phyloP scores from a whole-genome alignment of 1,140 invertebrate genomes.

The Copidosoma floridanum region DNA sequence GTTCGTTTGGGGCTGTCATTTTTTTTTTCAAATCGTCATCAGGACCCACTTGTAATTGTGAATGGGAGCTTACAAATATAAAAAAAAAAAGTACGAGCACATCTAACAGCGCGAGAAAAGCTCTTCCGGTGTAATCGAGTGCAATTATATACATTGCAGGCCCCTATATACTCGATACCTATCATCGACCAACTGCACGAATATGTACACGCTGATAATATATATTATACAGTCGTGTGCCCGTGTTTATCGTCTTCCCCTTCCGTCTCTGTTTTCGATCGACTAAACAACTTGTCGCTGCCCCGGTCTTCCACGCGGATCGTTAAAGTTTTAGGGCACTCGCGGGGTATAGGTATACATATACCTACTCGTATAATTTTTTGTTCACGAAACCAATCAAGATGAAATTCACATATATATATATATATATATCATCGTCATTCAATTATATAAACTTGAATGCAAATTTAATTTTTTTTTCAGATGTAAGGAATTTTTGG shows the following conservation, averaged over 20 bases:
- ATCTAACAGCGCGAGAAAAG: background rate
- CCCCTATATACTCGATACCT: too few species aligned
- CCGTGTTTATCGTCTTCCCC: background rate
- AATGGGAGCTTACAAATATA: too few species aligned
- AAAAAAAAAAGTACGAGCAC: too few species aligned
- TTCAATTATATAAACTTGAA: background rate
- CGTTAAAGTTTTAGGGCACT: too few species aligned
- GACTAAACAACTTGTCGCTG: background rate
- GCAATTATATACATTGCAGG: background rate
- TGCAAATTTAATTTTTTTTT: constrained; percentile 20
- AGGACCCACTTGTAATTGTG: too few species aligned
- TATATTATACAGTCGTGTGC: background rate
- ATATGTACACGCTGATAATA: too few species aligned
- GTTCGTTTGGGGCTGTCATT: too few species aligned
- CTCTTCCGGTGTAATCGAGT: background rate
- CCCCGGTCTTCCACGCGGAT: background rate
- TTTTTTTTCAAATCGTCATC: too few species aligned
- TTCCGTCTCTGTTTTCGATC: constrained; percentile 1
- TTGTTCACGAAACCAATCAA: background rate
- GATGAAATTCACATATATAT: background rate
- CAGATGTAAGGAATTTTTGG: constrained; percentile 40
- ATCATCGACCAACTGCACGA: too few species aligned
- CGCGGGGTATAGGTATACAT: too few species aligned
- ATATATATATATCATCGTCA: background rate
- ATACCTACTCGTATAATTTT: background rate